phyloP scores from a whole-genome alignment of 2,797 vertebrate species.

The Botia almorhae region DNA sequence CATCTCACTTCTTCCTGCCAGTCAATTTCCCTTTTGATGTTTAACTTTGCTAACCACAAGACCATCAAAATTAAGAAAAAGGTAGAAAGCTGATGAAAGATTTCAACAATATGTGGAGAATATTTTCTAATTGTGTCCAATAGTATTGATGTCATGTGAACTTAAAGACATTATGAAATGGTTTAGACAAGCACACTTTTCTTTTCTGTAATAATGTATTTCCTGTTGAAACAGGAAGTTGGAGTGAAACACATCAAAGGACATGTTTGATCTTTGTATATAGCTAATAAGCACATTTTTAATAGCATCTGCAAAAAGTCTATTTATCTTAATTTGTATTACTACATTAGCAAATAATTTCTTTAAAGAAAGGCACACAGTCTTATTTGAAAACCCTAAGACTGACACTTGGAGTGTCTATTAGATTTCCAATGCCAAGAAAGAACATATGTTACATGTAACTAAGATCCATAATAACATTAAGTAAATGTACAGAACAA shows the following conservation, averaged over 20 bases:
- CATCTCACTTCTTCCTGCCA: constrained; percentile 45
- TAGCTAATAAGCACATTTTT: too few species aligned
- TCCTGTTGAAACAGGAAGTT: not conserved
- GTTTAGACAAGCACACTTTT: not conserved
- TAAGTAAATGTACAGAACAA: constrained; percentile 65
- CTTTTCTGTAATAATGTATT: not conserved
- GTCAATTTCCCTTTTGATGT: constrained; percentile 11
- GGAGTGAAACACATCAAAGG: not conserved
- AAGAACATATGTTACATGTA: constrained; percentile 66
- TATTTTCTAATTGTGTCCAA: not conserved
- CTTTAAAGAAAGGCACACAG: not conserved
- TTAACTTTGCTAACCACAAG: not conserved
- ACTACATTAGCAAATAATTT: too few species aligned
- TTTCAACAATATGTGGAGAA: not conserved
- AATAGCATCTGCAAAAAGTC: too few species aligned
- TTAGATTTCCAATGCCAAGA: constrained; percentile 63
- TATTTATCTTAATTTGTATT: too few species aligned
- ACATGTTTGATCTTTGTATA: not conserved
- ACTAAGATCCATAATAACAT: constrained; percentile 64
- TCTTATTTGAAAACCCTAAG: constrained; percentile 32
- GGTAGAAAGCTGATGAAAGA: not conserved
- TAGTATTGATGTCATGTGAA: not conserved
- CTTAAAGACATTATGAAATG: not conserved
- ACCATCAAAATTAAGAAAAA: not conserved
- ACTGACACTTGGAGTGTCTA: constrained; percentile 62